Base-by-base conservation (phyloP, 2,797 vertebrate species). In the Antrozous pallidus region DNA sequence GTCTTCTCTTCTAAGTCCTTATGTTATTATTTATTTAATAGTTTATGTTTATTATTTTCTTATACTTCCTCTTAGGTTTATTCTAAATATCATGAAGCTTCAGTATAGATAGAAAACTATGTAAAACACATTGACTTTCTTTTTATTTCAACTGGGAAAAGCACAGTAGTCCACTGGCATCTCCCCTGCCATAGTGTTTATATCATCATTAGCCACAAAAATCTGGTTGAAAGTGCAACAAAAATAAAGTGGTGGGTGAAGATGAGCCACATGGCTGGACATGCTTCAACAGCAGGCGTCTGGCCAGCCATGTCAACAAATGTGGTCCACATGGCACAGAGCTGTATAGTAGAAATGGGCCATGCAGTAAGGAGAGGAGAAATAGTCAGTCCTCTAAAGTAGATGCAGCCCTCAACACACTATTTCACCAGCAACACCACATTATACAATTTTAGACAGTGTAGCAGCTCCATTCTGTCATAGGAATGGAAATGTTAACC, bases 151-250 rank as follows among this genome's bases (percentile, higher is more conserved):
- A 80, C 79, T 87, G 74, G 31, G 47, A 94, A 97, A 96, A 94
- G 90, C 54, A 79, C 79, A 96, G 49, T 56, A 78, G 91, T 91
- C 77, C 75, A 61, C 67, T 71, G 83, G 88, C 56, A 89, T 75
- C 74, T 63, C 80, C 45, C 10, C 22, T 78, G 31, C 36, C 86
- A 71, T 8, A 36, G 63, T 96, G 94, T 96, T 97, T 96, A 91
- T 81, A 93, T 95, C 80, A 45, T 96, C 86, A 96, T 96, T 94
- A 97, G 87, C 92, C 94, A 96, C 80, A 91, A 95, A 95, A 97
- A 95, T 97, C 93, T 97, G 95, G 89, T 94, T 84, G 78, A 94
- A 87, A 96, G 83, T 91, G 91, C 83, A 96, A 86, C 80, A 82
- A 71, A 95, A 97, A 93, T 87, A 88, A 96, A 96, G 91, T 71